phyloP scores from a whole-genome alignment of 35 echinoderm and acorn worm genomes.

The Apostichopus japonicus region DNA sequence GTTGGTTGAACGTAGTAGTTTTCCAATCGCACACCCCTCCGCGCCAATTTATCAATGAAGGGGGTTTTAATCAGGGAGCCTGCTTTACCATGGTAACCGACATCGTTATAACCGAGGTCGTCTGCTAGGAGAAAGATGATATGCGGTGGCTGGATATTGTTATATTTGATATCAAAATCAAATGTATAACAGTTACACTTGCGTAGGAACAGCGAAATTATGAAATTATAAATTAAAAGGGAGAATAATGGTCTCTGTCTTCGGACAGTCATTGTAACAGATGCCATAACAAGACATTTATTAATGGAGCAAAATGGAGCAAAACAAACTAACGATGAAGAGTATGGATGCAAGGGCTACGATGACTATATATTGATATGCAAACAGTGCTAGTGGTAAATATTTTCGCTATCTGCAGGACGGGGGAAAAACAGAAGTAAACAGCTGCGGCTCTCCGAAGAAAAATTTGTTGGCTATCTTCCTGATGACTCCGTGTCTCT shows the following conservation, averaged over 20 bases:
- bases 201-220: background rate
- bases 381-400: background rate
- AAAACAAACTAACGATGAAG: background rate
- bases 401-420: background rate
- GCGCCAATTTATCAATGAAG: constrained; percentile 77
- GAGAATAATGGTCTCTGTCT: background rate
- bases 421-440: background rate
- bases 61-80: constrained; percentile 80
- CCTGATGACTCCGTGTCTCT: background rate
- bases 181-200: background rate
- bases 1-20: constrained; percentile 91
- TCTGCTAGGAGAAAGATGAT: constrained; percentile 61
- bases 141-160: constrained; percentile 28
- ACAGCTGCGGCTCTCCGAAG: too few relatives aligned
- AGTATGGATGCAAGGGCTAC: background rate
- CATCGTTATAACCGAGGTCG: constrained; percentile 57
- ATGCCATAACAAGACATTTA: background rate
- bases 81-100: constrained; percentile 60
- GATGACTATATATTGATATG: background rate
- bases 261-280: background rate
- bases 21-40: constrained; percentile 71
- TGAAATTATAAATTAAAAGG: background rate
- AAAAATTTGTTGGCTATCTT: too few relatives aligned
- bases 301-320: background rate
- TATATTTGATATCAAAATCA: background rate